These are phyloP conservation scores for Athetis lepigone DNA, from an alignment of 2,888 invertebrate genomes.

Conservation along the genomic window DNA sequence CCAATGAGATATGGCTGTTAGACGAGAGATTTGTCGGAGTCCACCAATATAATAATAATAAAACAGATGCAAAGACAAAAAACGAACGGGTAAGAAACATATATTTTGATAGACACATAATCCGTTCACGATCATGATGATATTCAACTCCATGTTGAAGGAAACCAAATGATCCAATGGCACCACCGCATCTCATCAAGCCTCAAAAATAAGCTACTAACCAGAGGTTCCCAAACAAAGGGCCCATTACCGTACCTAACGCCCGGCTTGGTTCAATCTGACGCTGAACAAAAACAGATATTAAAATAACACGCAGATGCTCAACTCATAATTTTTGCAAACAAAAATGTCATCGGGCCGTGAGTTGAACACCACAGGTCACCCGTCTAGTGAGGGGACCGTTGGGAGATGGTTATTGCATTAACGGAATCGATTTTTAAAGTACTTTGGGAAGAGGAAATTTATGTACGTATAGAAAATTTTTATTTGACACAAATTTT, in stretches of 20 bases:
- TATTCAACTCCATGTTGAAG: no score
- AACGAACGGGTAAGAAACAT: no score
- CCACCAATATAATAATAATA: no score
- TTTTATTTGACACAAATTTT: no score
- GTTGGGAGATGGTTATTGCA: constrained; percentile 15
- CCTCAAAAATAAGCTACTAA: constrained; percentile 8
- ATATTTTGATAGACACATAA: no score
- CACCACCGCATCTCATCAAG: no score
- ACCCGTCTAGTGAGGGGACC: constrained; percentile 52
- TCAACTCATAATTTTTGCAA: constrained; percentile 66
- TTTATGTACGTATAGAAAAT: not conserved
- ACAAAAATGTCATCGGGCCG: constrained; percentile 70
- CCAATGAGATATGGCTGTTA: no score
- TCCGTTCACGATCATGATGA: no score
- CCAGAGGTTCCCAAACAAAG: constrained; percentile 46
- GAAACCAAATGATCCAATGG: no score
- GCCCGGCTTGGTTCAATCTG: constrained; percentile 61
- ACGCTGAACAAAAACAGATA: constrained; percentile 57
- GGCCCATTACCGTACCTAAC: constrained; percentile 53
- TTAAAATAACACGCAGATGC: constrained; percentile 62
- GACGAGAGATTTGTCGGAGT: no score
- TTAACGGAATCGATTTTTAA: constrained; percentile 29
- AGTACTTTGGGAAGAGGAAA: not conserved
- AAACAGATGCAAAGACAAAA: no score
- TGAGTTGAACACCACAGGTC: constrained; percentile 64